These are phyloP conservation scores for Ectemnius cavifrons DNA, from an alignment of 2,888 invertebrate genomes.

Conservation along the genomic window DNA sequence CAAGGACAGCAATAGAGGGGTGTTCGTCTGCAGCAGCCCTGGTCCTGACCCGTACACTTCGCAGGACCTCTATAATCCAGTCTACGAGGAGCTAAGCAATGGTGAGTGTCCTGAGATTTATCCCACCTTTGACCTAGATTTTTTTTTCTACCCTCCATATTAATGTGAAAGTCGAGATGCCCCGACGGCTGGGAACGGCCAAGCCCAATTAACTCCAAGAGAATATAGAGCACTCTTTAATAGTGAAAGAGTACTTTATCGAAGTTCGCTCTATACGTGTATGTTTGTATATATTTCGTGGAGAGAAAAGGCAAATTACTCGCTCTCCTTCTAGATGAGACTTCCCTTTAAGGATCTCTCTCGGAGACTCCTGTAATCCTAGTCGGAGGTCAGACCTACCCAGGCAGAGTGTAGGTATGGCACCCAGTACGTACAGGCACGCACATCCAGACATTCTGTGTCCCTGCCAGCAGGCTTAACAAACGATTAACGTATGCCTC, in stretches of 20 bases:
- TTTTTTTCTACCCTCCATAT: neutral
- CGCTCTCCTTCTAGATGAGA: slow-evolving; percentile 66
- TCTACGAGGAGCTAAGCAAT: slow-evolving; percentile 89
- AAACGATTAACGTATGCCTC: slow-evolving; percentile 49
- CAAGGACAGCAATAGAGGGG: slow-evolving; percentile 71
- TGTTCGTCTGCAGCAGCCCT: slow-evolving; percentile 79
- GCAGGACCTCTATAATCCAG: slow-evolving; percentile 86
- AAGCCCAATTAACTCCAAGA: too few relatives aligned
- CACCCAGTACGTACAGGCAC: slow-evolving; percentile 18
- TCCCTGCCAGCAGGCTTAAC: slow-evolving; percentile 48
- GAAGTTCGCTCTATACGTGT: too few relatives aligned
- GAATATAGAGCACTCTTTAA: too few relatives aligned
- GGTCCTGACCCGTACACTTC: slow-evolving; percentile 84
- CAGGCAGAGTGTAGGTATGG: slow-evolving; percentile 60
- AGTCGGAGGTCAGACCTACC: slow-evolving; percentile 44
- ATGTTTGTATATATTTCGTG: too few relatives aligned
- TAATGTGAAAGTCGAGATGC: too few relatives aligned
- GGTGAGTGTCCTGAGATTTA: slow-evolving; percentile 77
- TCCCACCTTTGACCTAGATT: neutral
- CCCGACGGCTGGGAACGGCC: too few relatives aligned
- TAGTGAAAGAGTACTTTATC: too few relatives aligned
- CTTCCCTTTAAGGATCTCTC: slow-evolving; percentile 60
- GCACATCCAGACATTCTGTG: slow-evolving; percentile 16
- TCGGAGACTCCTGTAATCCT: slow-evolving; percentile 39
- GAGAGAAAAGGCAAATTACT: slow-evolving; percentile 31